Conservation (phyloP, 2,888 invertebrate species). For the Trilocha varians region DNA sequence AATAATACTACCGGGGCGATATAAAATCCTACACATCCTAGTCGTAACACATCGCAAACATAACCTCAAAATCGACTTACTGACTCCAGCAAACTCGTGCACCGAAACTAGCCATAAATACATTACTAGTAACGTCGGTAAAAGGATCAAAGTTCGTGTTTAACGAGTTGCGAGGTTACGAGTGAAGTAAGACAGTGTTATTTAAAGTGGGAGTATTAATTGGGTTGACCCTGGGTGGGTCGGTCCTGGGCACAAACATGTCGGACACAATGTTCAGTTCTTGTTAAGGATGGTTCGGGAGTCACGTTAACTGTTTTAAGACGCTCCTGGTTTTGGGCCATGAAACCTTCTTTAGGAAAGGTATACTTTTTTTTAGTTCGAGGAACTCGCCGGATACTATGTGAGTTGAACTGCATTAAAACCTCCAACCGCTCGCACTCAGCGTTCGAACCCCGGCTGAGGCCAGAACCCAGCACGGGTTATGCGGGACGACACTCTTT, state of each 20-base stretch:
- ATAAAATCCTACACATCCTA: too few relatives aligned
- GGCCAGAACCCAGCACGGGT: too few relatives aligned
- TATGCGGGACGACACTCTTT: too few relatives aligned
- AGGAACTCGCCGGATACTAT: too few relatives aligned
- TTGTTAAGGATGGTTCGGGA: conserved; percentile 34
- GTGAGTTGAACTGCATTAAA: too few relatives aligned
- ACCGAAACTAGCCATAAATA: not conserved
- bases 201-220: conserved; percentile 16
- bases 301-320: conserved; percentile 42
- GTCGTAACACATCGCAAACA: too few relatives aligned
- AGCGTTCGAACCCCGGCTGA: too few relatives aligned
- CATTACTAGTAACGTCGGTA: not conserved
- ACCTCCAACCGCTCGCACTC: too few relatives aligned
- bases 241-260: conserved; percentile 29
- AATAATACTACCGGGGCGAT: too few relatives aligned
- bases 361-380: not conserved
- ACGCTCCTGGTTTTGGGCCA: conserved; percentile 27
- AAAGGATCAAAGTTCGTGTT: conserved; percentile 6
- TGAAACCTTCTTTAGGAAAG: conserved; percentile 5
- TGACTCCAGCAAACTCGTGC: not conserved
- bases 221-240: conserved; percentile 11
- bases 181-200: conserved; percentile 13
- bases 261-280: conserved; percentile 35
- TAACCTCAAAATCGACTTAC: not conserved
- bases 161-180: conserved; percentile 4